Evolutionary conservation across 2,888 invertebrate species (phyloP).

Genomic region (Hyposoter didymator): DNA sequence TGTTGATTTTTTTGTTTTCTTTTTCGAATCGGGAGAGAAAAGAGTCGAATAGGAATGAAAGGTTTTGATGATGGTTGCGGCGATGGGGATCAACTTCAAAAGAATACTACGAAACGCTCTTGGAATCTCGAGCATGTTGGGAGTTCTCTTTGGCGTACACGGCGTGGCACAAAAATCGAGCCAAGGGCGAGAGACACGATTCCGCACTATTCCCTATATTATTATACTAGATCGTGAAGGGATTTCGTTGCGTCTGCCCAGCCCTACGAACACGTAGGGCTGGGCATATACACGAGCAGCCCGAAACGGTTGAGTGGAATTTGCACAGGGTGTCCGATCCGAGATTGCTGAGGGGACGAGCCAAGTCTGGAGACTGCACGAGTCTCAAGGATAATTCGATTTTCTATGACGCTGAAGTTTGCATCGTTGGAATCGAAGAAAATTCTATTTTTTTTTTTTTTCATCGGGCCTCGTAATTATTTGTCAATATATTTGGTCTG

Average conservation of each 20-base stretch:
- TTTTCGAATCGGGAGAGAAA: not conserved
- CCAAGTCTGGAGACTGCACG: not conserved
- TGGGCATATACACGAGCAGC: not conserved
- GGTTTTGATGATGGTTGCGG: slow-evolving; percentile 32
- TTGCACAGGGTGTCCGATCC: not conserved
- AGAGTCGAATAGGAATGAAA: slow-evolving; percentile 3
- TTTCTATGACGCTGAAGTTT: no score
- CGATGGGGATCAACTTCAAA: slow-evolving; percentile 55
- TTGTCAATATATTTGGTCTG: no score
- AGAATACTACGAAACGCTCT: slow-evolving; percentile 30
- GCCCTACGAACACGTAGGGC: not conserved
- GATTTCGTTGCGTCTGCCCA: slow-evolving; percentile 43
- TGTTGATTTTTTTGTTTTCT: not conserved
- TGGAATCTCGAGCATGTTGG: slow-evolving; percentile 49
- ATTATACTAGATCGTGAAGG: slow-evolving; percentile 58
- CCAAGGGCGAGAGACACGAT: slow-evolving; percentile 57
- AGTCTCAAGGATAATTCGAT: no score
- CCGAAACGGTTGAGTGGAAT: not conserved
- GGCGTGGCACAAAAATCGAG: slow-evolving; percentile 4
- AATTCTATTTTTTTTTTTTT: no score
- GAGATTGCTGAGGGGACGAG: not conserved
- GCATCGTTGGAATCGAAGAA: no score
- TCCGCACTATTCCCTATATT: slow-evolving; percentile 59
- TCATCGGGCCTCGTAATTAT: no score
- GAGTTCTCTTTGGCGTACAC: slow-evolving; percentile 23